phyloP scores from a whole-genome alignment of 2,888 invertebrate species.

The Scaptomyza tumidula region DNA sequence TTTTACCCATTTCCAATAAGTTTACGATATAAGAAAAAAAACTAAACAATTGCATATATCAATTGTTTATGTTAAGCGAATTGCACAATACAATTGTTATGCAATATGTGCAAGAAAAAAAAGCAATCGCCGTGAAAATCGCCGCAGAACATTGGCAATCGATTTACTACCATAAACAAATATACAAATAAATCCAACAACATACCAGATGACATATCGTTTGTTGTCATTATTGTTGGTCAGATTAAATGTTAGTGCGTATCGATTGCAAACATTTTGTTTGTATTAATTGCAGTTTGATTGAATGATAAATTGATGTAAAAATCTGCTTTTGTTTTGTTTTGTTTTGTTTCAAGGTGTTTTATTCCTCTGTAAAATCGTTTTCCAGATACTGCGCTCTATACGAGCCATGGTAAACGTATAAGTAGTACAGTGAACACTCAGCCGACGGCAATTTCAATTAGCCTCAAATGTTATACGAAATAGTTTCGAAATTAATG shows the following conservation, averaged over 20 bases:
- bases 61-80: conserved; percentile 1
- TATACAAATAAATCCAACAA: neutral
- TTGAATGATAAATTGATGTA: neutral
- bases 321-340: too few relatives aligned
- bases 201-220: neutral
- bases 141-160: conserved; percentile 3
- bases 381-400: too few relatives aligned
- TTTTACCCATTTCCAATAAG: neutral
- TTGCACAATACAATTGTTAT: conserved; percentile 1
- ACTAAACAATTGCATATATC: neutral
- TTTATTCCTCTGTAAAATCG: too few relatives aligned
- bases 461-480: neutral
- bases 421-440: too few relatives aligned
- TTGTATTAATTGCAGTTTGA: neutral
- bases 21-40: neutral
- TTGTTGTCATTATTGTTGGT: conserved; percentile 1
- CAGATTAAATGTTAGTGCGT: neutral
- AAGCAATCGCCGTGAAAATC: neutral
- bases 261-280: neutral
- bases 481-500: neutral
- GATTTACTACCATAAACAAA: neutral
- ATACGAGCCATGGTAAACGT: too few relatives aligned
- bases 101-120: neutral
- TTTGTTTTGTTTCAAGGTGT: too few relatives aligned
- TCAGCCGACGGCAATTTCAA: neutral